A percentile compares a stretch with the other conserved stretches of the same genome.
phyloP scores from a whole-genome alignment of 2,888 invertebrate species.

The Ochropleura leucogaster region DNA sequence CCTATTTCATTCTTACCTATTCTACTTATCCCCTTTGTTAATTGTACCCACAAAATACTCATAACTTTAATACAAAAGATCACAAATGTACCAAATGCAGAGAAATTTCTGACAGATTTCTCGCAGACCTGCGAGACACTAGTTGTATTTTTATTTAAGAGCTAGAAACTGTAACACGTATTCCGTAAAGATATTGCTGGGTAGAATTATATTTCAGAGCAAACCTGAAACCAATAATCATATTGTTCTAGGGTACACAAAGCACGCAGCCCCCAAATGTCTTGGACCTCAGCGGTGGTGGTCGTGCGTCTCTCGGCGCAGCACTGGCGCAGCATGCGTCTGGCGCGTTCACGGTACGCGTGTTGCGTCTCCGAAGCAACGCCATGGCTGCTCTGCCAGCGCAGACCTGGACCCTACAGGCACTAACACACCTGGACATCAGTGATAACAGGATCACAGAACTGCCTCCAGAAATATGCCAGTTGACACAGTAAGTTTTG shows the following conservation, averaged over 20 bases:
- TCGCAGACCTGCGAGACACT: too few species aligned
- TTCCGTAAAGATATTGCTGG: neutral
- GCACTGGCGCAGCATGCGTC: constrained; percentile 81
- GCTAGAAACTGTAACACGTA: neutral
- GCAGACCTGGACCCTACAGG: constrained; percentile 91
- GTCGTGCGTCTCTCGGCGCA: constrained; percentile 78
- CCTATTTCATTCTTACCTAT: too few species aligned
- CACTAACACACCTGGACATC: constrained; percentile 92
- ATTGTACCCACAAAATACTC: too few species aligned
- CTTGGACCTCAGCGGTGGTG: constrained; percentile 84
- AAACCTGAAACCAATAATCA: constrained; percentile 6
- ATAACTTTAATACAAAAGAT: too few species aligned
- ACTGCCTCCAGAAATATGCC: constrained; percentile 92
- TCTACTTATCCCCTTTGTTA: too few species aligned
- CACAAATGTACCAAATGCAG: too few species aligned
- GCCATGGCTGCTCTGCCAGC: constrained; percentile 91
- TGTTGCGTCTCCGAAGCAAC: constrained; percentile 86
- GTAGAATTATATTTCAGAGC: neutral
- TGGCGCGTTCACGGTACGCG: constrained; percentile 82
- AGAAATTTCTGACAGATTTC: too few species aligned
- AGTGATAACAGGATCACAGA: constrained; percentile 92
- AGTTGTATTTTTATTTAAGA: too few species aligned
- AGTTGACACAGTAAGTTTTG: constrained; percentile 83
- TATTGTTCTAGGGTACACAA: constrained; percentile 82
- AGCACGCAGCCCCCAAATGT: constrained; percentile 87